Percentiles rank a stretch among this genome's conserved stretches.
Conservation (phyloP, 2,888 invertebrate genomes). For the Drepanosiphum platanoidis region DNA sequence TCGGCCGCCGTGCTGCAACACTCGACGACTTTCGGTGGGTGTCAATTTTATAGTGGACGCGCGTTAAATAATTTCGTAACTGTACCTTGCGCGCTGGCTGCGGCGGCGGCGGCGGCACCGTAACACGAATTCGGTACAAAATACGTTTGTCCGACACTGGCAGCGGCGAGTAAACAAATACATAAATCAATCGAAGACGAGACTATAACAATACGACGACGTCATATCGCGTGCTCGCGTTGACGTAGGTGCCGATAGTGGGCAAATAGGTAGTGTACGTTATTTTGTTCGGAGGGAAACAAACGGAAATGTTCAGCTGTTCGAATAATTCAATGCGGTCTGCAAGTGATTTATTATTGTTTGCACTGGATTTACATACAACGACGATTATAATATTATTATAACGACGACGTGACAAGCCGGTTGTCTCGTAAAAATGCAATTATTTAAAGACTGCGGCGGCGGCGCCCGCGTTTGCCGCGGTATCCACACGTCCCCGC, state of each 20-base stretch:
- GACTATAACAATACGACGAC: too few relatives aligned
- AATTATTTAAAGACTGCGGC: not conserved
- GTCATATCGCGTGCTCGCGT: not conserved
- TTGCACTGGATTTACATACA: conserved; percentile 12
- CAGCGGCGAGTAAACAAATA: not conserved
- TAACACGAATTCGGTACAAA: too few relatives aligned
- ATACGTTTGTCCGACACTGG: not conserved
- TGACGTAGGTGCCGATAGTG: not conserved
- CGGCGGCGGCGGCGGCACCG: too few relatives aligned
- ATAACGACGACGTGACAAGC: not conserved
- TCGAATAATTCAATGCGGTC: not conserved
- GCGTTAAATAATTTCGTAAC: too few relatives aligned
- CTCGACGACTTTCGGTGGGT: too few relatives aligned
- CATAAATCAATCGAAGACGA: not conserved
- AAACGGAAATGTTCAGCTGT: not conserved
- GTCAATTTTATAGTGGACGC: too few relatives aligned
- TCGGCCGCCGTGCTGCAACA: too few relatives aligned
- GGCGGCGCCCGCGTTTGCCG: too few relatives aligned
- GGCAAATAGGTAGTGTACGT: not conserved
- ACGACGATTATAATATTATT: too few relatives aligned
- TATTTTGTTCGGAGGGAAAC: conserved; percentile 16
- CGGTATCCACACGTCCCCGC: too few relatives aligned
- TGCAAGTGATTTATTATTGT: conserved; percentile 6
- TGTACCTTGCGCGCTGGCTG: too few relatives aligned
- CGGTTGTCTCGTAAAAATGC: not conserved